Percentiles rank a stretch among this genome's conserved stretches.
Conservation (phyloP, 2,888 invertebrate species). For the Poecilobothrus nobilitatus region DNA sequence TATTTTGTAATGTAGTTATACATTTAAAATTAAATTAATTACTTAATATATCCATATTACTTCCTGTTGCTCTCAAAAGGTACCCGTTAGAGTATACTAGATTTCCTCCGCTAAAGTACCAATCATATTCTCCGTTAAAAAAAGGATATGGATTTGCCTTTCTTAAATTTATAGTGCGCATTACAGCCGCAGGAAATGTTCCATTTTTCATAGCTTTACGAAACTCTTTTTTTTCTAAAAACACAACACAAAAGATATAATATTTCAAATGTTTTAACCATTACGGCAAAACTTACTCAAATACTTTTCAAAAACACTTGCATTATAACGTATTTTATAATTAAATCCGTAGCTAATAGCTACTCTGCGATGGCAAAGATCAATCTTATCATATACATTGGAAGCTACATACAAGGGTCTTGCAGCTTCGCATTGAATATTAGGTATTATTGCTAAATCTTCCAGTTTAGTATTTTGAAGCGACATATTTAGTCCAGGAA, state of each 20-base stretch:
- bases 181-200: slow-evolving; percentile 23
- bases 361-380: slow-evolving; percentile 27
- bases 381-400: slow-evolving; percentile 21
- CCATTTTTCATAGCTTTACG: slow-evolving; percentile 24
- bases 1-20: background rate
- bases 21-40: slow-evolving; percentile 15
- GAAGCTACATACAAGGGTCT: slow-evolving; percentile 25
- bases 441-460: background rate
- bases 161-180: slow-evolving; percentile 25
- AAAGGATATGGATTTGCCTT: slow-evolving; percentile 30
- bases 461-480: background rate
- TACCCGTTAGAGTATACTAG: slow-evolving; percentile 25
- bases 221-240: slow-evolving; percentile 23
- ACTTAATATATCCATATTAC: slow-evolving; percentile 26
- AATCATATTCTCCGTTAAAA: slow-evolving; percentile 37
- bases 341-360: slow-evolving; percentile 20
- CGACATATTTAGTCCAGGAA: background rate
- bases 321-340: background rate
- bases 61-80: slow-evolving; percentile 27
- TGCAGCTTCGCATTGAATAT: slow-evolving; percentile 20
- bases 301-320: background rate
- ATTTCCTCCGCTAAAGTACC: slow-evolving; percentile 40
- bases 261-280: no score
- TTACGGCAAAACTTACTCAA: background rate
- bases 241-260: no score